Evolutionary conservation across 2,113 vertebrate species (phyloP), one percentile per base, ranked within the genome.

Genomic region (Seriola rivoliana): DNA sequence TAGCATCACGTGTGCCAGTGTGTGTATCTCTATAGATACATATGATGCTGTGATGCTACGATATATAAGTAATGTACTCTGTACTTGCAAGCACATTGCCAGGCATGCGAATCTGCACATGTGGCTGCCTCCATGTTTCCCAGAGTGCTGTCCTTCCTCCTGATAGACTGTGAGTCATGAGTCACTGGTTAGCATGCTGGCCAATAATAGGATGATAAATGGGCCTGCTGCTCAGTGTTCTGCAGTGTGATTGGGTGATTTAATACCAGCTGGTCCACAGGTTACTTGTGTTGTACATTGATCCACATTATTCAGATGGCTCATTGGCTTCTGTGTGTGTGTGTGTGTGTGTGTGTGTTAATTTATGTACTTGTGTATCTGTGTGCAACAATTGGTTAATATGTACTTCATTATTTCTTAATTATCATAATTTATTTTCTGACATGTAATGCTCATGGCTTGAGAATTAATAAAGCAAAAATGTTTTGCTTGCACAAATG

Each of bases 131-230:
- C 25, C 23, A 48, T 50, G 21, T 75, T 54, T 66, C 7, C 14
- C 57, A 1, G 5, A 78, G 55, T 64, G 32, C 19, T 32, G 21
- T 25, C 34, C 10, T 32, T 64, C 5, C 29, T 36, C 32, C 17
- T 32, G 71, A 42, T 21, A 71, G 57, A 57, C 48, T 55, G 55
- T 8, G 60, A 86, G 57, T 71, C 66, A 82, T 55, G 36, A 83
- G 72, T 71, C 66, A 85, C n/a, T 81, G 65, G 34, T 54, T 57
- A 75, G 64, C 66, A 84, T 64, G 52, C 69, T 71, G 23, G 50
- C 19, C 8, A 29, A 21, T 79, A 79, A 91, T 71, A 71, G 60
- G 70, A 78, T 81, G 85, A 89, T 62, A 1, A 72, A 78, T 89
- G 23, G 48, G 48, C 55, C 48, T 1, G 63, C 66, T 85, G 60